Evolutionary conservation across 2,113 vertebrate genomes (phyloP).

Genomic region (Emydura subglobosa): DNA sequence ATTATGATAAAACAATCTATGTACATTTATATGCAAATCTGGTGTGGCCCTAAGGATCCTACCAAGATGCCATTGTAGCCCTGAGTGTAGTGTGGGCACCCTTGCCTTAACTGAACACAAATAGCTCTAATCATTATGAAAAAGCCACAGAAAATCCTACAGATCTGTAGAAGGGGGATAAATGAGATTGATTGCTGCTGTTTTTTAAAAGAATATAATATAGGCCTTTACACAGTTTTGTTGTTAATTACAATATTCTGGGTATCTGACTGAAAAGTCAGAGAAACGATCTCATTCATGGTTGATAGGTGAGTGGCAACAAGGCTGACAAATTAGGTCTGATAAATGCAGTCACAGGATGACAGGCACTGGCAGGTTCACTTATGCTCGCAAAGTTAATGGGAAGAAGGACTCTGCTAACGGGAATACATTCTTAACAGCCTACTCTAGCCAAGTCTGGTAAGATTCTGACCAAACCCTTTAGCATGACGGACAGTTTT

Average conservation of each 20-base stretch:
- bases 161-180: not conserved
- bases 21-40: accelerated
- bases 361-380: conserved; percentile 61
- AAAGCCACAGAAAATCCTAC: not conserved
- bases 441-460: not conserved
- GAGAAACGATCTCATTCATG: not conserved
- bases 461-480: conserved; percentile 12
- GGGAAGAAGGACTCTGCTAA: conserved; percentile 52
- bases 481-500: not conserved
- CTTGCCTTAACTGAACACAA: not conserved
- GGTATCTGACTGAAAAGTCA: conserved; percentile 21
- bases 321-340: conserved; percentile 40
- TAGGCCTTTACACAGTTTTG: conserved; percentile 49
- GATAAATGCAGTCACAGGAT: conserved; percentile 55
- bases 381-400: not conserved
- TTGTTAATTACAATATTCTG: conserved; percentile 47
- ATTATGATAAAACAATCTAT: not conserved
- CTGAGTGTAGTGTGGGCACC: not conserved
- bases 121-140: conserved; percentile 21
- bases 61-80: not conserved
- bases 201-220: conserved; percentile 24
- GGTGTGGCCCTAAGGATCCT: not conserved
- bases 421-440: conserved; percentile 35
- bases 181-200: not conserved
- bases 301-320: conserved; percentile 24